Evolutionary conservation across 2,888 invertebrate genomes (phyloP).

Genomic region (Galeruca laticollis): DNA sequence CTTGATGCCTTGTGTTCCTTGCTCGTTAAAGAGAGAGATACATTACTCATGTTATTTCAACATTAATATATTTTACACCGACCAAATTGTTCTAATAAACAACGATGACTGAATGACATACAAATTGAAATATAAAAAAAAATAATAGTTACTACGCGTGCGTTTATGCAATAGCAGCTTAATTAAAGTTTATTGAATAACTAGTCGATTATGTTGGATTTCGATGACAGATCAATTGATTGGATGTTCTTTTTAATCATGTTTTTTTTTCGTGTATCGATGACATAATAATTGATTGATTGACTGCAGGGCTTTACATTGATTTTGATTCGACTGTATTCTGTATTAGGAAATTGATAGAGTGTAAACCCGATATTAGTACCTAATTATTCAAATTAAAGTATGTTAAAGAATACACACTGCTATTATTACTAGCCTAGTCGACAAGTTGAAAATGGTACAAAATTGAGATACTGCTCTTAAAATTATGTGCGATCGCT

Average conservation of each 20-base stretch:
- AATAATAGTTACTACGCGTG: background rate
- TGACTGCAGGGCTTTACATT: background rate
- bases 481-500: no score
- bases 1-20: conserved; percentile 26
- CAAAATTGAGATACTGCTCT: no score
- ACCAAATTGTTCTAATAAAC: conserved; percentile 2
- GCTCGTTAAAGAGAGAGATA: conserved; percentile 24
- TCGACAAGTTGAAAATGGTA: no score
- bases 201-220: background rate
- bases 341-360: no score
- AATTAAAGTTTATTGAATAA: conserved; percentile 7
- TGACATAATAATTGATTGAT: conserved; percentile 8
- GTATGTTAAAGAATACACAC: no score
- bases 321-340: no score
- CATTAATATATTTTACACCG: conserved; percentile 19
- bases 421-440: no score
- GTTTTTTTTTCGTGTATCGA: background rate
- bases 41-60: conserved; percentile 21
- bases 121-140: conserved; percentile 9
- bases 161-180: background rate
- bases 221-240: conserved; percentile 11
- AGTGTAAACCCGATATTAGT: no score
- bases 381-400: no score
- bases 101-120: conserved; percentile 3
- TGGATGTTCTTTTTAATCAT: background rate